These are phyloP conservation scores for Prunella fulvescens DNA, from an alignment of 2,113 vertebrate genomes.

Conservation along the genomic window DNA sequence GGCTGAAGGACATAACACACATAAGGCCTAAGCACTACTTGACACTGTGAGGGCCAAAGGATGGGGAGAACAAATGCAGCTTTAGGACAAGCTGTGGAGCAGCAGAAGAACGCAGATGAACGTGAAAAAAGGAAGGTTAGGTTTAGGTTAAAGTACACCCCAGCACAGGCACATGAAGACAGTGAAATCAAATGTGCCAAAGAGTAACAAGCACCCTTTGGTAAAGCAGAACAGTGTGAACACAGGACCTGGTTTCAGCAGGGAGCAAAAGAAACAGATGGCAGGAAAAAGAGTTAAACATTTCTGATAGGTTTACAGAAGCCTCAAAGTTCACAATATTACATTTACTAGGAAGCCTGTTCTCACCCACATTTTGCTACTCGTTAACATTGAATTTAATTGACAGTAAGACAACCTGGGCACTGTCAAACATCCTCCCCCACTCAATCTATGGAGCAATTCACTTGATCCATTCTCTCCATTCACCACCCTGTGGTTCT, in stretches of 20 bases:
- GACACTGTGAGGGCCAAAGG: neutral
- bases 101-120: neutral
- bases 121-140: neutral
- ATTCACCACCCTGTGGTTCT: neutral
- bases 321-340: neutral
- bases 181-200: neutral
- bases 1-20: neutral
- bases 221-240: constrained; percentile 18
- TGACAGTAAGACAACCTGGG: neutral
- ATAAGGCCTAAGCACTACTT: neutral
- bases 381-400: neutral
- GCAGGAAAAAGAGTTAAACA: neutral
- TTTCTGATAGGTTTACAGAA: neutral
- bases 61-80: neutral
- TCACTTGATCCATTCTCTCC: neutral
- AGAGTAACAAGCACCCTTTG: neutral
- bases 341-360: neutral
- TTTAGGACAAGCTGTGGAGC: neutral
- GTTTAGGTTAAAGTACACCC: neutral
- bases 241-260: neutral
- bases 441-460: neutral
- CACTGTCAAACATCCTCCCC: neutral
- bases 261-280: neutral
- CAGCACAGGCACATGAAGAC: neutral
- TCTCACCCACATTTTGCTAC: neutral